A percentile compares a stretch with the other conserved stretches of the same genome.
Evolutionary conservation across 2,888 invertebrate species (phyloP).

Genomic region (Sinelater perroti): DNA sequence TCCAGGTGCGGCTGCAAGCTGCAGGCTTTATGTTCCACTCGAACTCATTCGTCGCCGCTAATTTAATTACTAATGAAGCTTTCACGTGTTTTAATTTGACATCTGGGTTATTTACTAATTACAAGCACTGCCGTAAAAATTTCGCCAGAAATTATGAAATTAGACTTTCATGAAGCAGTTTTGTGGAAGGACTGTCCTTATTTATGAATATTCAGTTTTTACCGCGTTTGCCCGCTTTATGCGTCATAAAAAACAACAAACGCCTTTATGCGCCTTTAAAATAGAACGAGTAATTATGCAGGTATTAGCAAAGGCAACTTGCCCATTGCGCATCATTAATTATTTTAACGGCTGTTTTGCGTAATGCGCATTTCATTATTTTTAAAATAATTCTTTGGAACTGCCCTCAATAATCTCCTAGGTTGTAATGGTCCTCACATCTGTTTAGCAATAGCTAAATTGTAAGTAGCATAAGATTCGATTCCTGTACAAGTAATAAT

Average conservation of each 20-base stretch:
- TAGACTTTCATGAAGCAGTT: conserved; percentile 39
- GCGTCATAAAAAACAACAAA: conserved; percentile 25
- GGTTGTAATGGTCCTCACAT: too few species aligned
- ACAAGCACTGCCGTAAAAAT: conserved; percentile 34
- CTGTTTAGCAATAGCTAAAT: too few species aligned
- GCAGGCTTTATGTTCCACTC: conserved; percentile 5
- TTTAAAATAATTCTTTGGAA: too few species aligned
- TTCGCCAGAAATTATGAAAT: conserved; percentile 33
- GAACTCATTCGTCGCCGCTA: conserved; percentile 3
- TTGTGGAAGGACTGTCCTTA: conserved; percentile 31
- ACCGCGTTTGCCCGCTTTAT: conserved; percentile 33
- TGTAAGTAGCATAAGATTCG: too few species aligned
- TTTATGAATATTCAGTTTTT: conserved; percentile 38
- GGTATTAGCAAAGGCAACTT: too few species aligned
- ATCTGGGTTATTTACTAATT: conserved; percentile 35
- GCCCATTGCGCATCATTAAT: too few species aligned
- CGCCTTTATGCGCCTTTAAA: conserved; percentile 21
- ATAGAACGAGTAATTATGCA: conserved; percentile 16
- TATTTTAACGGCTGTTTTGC: too few species aligned
- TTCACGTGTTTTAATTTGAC: conserved; percentile 14
- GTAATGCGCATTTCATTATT: too few species aligned
- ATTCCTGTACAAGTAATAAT: too few species aligned
- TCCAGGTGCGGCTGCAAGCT: neutral
- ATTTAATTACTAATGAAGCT: conserved; percentile 27
- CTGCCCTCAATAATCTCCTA: too few species aligned